Conservation (phyloP, 53 echinoderm and acorn worm genomes). For the Antedon mediterranea region DNA sequence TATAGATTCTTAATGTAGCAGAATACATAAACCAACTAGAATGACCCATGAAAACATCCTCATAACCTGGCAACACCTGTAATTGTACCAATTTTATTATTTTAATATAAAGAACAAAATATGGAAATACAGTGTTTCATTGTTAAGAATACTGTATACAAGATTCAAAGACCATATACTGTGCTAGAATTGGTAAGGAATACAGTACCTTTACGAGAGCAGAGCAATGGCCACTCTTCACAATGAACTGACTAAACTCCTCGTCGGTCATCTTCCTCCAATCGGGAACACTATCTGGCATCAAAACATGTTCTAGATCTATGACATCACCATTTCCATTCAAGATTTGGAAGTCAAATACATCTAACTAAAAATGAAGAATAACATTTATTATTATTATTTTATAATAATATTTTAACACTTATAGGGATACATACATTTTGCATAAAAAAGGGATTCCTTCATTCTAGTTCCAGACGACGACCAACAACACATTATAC, state of each 20-base stretch:
- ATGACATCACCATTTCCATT: conserved; percentile 67
- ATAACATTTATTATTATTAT: too few species aligned
- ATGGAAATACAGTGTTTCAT: too few species aligned
- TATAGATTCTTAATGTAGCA: conserved; percentile 76
- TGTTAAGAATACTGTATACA: too few species aligned
- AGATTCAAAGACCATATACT: too few species aligned
- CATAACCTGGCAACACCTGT: conserved; percentile 57
- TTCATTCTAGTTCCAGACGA: too few species aligned
- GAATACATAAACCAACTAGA: conserved; percentile 70
- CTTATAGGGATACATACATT: too few species aligned
- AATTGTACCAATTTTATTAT: background rate
- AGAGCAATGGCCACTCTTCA: conserved; percentile 56
- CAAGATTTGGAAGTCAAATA: conserved; percentile 46
- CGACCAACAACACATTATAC: too few species aligned
- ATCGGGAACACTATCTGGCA: conserved; percentile 42
- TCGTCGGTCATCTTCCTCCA: conserved; percentile 30
- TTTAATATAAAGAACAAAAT: too few species aligned
- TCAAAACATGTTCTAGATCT: conserved; percentile 49
- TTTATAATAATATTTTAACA: too few species aligned
- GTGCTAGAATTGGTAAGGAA: too few species aligned
- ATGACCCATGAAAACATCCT: conserved; percentile 81
- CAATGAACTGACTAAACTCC: conserved; percentile 20
- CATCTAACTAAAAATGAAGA: conserved; percentile 10
- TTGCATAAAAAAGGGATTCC: too few species aligned
- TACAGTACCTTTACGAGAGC: conserved; percentile 66